Evolutionary conservation across 2,888 invertebrate genomes (phyloP).

Genomic region (Trissolcus japonicus): DNA sequence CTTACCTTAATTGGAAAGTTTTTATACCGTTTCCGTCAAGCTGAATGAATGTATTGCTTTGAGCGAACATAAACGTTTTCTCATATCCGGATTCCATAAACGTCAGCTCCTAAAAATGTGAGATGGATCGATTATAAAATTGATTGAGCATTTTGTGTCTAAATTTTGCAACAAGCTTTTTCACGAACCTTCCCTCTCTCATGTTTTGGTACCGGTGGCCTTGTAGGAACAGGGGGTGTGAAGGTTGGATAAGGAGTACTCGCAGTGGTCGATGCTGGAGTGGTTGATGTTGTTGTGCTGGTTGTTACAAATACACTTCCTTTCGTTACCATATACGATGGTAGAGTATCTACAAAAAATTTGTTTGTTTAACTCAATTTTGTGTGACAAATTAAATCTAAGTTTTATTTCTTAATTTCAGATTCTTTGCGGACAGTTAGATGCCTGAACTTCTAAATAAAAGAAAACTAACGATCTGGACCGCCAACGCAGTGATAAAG

Average conservation of each 20-base stretch:
- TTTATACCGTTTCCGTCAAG: constrained; percentile 93
- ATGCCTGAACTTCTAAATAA: background rate
- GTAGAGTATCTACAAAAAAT: constrained; percentile 78
- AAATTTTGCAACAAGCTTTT: constrained; percentile 11
- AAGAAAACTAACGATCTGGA: constrained; percentile 72
- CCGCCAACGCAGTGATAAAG: constrained; percentile 81
- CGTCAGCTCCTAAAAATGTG: constrained; percentile 81
- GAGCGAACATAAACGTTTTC: constrained; percentile 93
- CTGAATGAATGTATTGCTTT: constrained; percentile 93
- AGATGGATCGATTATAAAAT: background rate
- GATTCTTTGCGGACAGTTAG: background rate
- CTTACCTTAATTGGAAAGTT: constrained; percentile 90
- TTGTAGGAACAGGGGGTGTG: constrained; percentile 77
- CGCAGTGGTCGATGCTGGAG: constrained; percentile 77
- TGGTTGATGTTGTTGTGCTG: constrained; percentile 77
- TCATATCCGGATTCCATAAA: constrained; percentile 91
- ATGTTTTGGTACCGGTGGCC: constrained; percentile 84
- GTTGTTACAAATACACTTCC: constrained; percentile 72
- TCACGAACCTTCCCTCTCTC: constrained; percentile 79
- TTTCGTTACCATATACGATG: constrained; percentile 76
- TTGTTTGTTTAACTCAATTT: too few relatives aligned
- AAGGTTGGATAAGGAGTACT: constrained; percentile 71
- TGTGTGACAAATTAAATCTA: too few relatives aligned
- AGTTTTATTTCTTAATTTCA: background rate
- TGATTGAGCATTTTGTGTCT: background rate